Conservation (phyloP, 2,113 vertebrate species). For the Leptobrachium leishanense region DNA sequence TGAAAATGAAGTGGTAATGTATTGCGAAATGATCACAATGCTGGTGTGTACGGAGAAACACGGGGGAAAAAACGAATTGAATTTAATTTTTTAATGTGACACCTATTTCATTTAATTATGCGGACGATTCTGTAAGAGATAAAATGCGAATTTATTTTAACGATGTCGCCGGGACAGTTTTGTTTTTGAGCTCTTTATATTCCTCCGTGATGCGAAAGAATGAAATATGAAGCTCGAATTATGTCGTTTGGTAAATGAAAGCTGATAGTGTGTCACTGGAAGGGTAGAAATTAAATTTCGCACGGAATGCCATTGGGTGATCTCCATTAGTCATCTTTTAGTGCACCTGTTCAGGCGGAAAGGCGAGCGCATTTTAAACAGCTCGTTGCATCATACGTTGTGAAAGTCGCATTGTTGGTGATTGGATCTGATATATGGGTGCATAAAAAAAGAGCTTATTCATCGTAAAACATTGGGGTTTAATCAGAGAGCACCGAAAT, state of each 20-base stretch:
- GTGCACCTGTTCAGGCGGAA: no score
- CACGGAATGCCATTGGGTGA: background rate
- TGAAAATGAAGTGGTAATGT: conserved; percentile 64
- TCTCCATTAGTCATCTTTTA: background rate
- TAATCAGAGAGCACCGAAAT: no score
- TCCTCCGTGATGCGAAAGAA: background rate
- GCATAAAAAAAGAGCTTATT: no score
- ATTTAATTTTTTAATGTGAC: conserved; percentile 50
- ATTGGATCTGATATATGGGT: no score
- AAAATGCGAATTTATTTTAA: conserved; percentile 25
- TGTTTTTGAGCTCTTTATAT: background rate
- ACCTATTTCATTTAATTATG: conserved; percentile 24
- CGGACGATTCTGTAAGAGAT: background rate
- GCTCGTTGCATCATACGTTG: no score
- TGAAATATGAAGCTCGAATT: background rate
- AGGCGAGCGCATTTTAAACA: no score
- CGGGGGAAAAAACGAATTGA: conserved; percentile 58
- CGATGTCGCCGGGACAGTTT: background rate
- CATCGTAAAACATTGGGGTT: no score
- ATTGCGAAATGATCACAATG: conserved; percentile 64
- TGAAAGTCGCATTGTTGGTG: no score
- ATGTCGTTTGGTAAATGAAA: background rate
- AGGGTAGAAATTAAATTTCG: background rate
- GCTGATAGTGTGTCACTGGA: background rate
- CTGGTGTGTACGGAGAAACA: conserved; percentile 65